Conservation (phyloP, 2,113 vertebrate species). For the Loxodonta africana region DNA sequence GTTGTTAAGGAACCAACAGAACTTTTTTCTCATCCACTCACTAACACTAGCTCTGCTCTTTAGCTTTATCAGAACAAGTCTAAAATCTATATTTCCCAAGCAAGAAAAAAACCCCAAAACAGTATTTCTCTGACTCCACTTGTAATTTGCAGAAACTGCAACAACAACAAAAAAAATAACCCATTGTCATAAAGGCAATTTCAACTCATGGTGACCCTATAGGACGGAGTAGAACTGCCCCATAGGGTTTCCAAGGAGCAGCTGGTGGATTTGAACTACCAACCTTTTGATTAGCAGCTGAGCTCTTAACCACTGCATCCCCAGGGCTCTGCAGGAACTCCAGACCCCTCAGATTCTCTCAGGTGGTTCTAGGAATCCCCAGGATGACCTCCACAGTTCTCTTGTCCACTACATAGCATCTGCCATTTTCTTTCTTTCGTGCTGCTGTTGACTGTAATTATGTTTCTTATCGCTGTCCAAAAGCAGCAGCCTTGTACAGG, state of each 20-base stretch:
- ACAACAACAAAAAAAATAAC: too few relatives aligned
- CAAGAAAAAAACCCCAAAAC: background rate
- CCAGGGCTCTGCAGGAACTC: background rate
- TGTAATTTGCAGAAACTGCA: background rate
- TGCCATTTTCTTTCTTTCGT: background rate
- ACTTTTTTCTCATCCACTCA: background rate
- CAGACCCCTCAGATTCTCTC: background rate
- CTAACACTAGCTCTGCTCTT: background rate
- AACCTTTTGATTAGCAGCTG: too few relatives aligned
- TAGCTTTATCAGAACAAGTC: background rate
- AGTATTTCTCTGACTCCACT: background rate
- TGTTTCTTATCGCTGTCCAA: background rate
- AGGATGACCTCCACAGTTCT: background rate
- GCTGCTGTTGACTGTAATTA: background rate
- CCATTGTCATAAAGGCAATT: too few relatives aligned
- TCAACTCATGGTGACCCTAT: too few relatives aligned
- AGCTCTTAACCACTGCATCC: too few relatives aligned
- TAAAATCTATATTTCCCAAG: background rate
- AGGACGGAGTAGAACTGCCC: too few relatives aligned
- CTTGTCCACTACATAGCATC: background rate
- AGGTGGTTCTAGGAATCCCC: background rate
- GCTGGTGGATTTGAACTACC: too few relatives aligned
- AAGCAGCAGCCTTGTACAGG: background rate
- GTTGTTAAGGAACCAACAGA: background rate
- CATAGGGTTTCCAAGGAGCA: too few relatives aligned